Percentiles rank a stretch among this genome's conserved stretches.
phyloP scores from a whole-genome alignment of 1,140 invertebrate species.

The Dryas iulia region DNA sequence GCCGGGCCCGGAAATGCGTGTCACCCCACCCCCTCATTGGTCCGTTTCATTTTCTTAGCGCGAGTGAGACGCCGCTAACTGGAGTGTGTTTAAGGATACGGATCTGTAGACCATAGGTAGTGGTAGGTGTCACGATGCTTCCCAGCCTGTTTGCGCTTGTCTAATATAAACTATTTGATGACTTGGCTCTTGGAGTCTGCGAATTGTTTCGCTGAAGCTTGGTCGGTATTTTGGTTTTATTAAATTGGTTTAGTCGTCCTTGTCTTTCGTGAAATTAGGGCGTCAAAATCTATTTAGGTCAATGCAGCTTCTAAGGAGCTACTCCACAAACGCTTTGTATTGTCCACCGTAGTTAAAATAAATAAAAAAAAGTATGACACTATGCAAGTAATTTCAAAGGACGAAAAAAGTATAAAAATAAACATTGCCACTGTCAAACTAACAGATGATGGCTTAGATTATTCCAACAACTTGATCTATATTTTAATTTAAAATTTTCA shows the following conservation, averaged over 20 bases:
- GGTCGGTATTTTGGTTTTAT: conserved; percentile 52
- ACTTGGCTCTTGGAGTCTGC: conserved; percentile 53
- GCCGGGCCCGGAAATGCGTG: conserved; percentile 78
- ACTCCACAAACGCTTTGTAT: not conserved
- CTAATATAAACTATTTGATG: conserved; percentile 67
- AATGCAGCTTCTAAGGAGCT: not conserved
- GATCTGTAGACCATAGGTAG: conserved; percentile 64
- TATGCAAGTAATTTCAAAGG: no score
- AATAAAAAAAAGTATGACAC: no score
- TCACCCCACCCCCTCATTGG: conserved; percentile 79
- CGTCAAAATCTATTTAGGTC: not conserved
- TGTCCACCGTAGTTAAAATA: not conserved
- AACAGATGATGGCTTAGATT: no score
- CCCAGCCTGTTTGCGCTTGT: conserved; percentile 52
- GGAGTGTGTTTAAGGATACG: conserved; percentile 73
- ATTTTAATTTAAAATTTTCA: no score
- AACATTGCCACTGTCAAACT: no score
- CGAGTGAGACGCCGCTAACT: conserved; percentile 71
- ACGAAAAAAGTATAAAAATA: no score
- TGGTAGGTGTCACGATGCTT: conserved; percentile 59
- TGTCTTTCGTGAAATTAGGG: not conserved
- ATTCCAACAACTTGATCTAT: no score
- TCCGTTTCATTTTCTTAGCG: conserved; percentile 79
- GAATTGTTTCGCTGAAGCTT: conserved; percentile 53
- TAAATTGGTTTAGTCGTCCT: not conserved